A percentile compares a stretch with the other conserved stretches of the same genome.
Evolutionary conservation across 1,140 invertebrate genomes (phyloP).

Genomic region (Mycetomoellerius zeteki): DNA sequence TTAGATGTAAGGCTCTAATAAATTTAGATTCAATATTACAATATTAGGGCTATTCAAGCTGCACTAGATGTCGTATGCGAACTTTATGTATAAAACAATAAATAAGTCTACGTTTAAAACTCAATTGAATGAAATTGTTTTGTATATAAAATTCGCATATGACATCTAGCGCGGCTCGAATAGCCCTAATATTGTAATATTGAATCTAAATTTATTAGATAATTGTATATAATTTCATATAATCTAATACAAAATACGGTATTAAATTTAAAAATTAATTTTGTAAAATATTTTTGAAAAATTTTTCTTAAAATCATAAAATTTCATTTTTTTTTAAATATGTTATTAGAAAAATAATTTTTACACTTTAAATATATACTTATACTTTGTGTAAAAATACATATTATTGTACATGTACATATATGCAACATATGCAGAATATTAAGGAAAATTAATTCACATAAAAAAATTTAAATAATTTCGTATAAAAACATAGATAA

Average conservation of each 20-base stretch:
- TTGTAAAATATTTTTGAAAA: not conserved
- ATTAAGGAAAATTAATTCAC: not conserved
- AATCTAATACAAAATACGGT: not conserved
- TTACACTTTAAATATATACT: not conserved
- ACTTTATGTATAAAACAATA: not conserved
- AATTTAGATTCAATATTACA: too few species aligned
- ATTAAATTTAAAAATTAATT: not conserved
- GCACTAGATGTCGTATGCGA: not conserved
- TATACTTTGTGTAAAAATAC: not conserved
- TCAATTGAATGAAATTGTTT: too few species aligned
- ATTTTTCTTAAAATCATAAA: not conserved
- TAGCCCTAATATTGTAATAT: too few species aligned
- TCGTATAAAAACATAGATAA: too few species aligned
- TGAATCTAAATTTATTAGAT: too few species aligned
- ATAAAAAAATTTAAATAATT: too few species aligned
- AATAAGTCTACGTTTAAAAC: too few species aligned
- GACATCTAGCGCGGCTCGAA: too few species aligned
- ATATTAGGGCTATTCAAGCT: too few species aligned
- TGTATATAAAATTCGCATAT: too few species aligned
- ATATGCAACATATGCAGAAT: not conserved
- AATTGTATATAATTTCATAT: not conserved
- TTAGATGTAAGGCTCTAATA: too few species aligned
- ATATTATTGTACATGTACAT: not conserved
- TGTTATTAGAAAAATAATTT: not conserved
- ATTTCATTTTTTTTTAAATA: not conserved